phyloP scores from a whole-genome alignment of 2,113 vertebrate genomes.

The Nothocercus nigrocapillus region DNA sequence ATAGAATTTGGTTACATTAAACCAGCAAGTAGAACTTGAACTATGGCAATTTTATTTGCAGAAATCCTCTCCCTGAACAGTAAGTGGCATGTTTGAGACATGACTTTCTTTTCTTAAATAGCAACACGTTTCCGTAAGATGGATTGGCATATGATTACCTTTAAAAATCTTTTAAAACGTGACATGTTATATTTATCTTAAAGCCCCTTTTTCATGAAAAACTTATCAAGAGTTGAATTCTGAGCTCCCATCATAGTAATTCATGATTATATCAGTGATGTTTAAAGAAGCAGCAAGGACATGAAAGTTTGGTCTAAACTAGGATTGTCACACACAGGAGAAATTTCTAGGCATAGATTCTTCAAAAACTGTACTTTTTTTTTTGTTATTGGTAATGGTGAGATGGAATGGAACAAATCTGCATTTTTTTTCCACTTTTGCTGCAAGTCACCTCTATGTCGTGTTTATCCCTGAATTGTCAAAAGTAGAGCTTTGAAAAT shows the following conservation, averaged over 20 bases:
- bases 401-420: not conserved
- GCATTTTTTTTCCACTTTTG: not conserved
- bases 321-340: not conserved
- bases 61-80: not conserved
- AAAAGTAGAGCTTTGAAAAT: not conserved
- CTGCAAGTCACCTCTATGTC: not conserved
- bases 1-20: not conserved
- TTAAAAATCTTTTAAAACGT: not conserved
- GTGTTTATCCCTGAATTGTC: not conserved
- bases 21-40: not conserved
- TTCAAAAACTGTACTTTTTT: accelerated
- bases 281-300: not conserved
- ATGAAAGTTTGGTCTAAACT: not conserved
- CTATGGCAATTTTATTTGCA: not conserved
- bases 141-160: not conserved
- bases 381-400: not conserved
- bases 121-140: not conserved
- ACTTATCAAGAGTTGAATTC: not conserved
- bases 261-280: not conserved
- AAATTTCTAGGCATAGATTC: not conserved
- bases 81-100: accelerated
- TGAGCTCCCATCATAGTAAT: not conserved
- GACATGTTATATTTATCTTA: accelerated
- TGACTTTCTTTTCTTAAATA: not conserved
- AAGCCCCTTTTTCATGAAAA: not conserved